Percentiles rank a stretch among this genome's conserved stretches.
Evolutionary conservation across 2,797 vertebrate species (phyloP).

Genomic region (Xenentodon cancila): DNA sequence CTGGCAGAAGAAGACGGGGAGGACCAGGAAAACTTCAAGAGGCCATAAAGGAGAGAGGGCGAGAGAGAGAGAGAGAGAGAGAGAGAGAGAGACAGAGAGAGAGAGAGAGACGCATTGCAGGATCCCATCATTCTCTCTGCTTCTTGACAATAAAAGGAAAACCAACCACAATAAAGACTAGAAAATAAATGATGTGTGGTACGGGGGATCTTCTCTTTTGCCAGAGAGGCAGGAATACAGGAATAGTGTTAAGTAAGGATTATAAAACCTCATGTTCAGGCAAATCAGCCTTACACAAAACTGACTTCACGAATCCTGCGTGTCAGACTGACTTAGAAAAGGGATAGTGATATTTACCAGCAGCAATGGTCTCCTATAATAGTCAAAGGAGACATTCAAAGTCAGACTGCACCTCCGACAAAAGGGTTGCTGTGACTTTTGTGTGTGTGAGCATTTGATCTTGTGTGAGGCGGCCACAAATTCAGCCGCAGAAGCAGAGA

Average conservation of each 20-base stretch:
- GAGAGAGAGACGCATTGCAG: conserved; percentile 9
- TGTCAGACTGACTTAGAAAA: conserved; percentile 72
- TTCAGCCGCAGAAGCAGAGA: conserved; percentile 19
- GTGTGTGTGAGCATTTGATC: conserved; percentile 19
- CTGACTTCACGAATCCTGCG: conserved; percentile 47
- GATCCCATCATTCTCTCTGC: conserved; percentile 15
- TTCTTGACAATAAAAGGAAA: conserved; percentile 11
- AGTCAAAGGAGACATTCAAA: conserved; percentile 41
- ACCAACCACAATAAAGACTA: conserved; percentile 4
- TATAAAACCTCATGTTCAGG: conserved; percentile 31
- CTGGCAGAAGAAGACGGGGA: not conserved
- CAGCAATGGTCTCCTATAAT: conserved; percentile 47
- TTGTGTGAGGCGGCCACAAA: not conserved
- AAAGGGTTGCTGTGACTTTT: conserved; percentile 60
- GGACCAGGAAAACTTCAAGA: not conserved
- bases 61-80: conserved; percentile 13
- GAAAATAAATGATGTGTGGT: not conserved
- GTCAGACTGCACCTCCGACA: conserved; percentile 48
- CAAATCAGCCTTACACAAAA: conserved; percentile 59
- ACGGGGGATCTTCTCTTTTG: conserved; percentile 6
- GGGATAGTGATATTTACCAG: conserved; percentile 57
- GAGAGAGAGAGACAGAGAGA: conserved; percentile 14
- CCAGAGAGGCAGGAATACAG: conserved; percentile 1
- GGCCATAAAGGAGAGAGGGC: not conserved
- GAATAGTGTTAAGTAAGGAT: conserved; percentile 30